Percentiles rank a stretch among this genome's conserved stretches.
These are phyloP conservation scores for Brenthis hecate DNA, from an alignment of 2,888 invertebrate genomes.

Conservation along the genomic window DNA sequence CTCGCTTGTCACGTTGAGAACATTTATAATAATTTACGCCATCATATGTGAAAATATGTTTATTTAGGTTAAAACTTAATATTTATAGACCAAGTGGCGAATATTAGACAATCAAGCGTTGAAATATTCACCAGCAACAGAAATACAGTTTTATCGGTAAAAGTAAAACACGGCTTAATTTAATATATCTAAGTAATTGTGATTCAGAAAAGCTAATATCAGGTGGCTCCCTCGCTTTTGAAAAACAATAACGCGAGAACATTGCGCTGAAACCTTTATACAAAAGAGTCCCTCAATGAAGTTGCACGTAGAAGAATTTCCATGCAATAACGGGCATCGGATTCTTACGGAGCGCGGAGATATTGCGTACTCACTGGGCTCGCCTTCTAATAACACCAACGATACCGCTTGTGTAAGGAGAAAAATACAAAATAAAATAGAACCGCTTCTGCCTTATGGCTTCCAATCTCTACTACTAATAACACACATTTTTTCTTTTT, in stretches of 20 bases:
- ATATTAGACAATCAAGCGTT: slow-evolving; percentile 15
- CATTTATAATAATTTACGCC: slow-evolving; percentile 67
- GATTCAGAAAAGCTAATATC: slow-evolving; percentile 72
- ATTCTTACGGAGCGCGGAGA: slow-evolving; percentile 70
- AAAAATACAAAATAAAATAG: slow-evolving; percentile 76
- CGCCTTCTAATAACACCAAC: slow-evolving; percentile 76
- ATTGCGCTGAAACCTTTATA: slow-evolving; percentile 74
- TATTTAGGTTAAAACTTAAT: slow-evolving; percentile 21
- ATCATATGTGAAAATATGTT: slow-evolving; percentile 46
- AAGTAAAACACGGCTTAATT: slow-evolving; percentile 53
- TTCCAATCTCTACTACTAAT: slow-evolving; percentile 68
- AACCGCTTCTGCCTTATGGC: slow-evolving; percentile 67
- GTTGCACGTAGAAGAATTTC: slow-evolving; percentile 80
- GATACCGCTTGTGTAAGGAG: slow-evolving; percentile 71
- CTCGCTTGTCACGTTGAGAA: slow-evolving; percentile 60
- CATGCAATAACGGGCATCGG: slow-evolving; percentile 77
- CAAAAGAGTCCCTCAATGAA: slow-evolving; percentile 77
- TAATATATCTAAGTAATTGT: slow-evolving; percentile 70
- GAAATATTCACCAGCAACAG: slow-evolving; percentile 11
- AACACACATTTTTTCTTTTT: slow-evolving; percentile 53
- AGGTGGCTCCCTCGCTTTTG: slow-evolving; percentile 69
- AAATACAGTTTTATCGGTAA: slow-evolving; percentile 16
- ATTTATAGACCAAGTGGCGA: slow-evolving; percentile 11
- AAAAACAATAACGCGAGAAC: slow-evolving; percentile 79
- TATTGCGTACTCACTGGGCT: slow-evolving; percentile 80